Evolutionary conservation across 2,888 invertebrate species (phyloP).

Genomic region (Tetanocera ferruginea): DNA sequence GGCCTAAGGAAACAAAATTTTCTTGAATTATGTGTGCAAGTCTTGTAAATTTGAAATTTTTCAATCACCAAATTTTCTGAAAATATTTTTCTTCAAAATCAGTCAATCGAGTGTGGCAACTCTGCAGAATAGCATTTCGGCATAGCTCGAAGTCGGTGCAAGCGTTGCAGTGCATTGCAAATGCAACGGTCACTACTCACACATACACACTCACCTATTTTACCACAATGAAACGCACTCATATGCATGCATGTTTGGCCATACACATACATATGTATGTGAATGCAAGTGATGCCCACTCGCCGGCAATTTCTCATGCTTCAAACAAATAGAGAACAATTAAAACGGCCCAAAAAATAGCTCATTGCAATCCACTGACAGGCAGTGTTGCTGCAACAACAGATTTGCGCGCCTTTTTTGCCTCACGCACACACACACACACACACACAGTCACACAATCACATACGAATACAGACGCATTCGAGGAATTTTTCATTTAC

Average conservation of each 20-base stretch:
- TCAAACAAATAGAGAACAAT: not conserved
- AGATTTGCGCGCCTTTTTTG: not conserved
- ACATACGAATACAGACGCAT: not conserved
- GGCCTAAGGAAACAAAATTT: not conserved
- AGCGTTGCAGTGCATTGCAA: constrained; percentile 17
- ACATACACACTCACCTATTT: not conserved
- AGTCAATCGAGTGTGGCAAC: not conserved
- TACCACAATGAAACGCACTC: not conserved
- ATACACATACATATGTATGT: not conserved
- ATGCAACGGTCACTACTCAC: not conserved
- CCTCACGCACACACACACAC: not conserved
- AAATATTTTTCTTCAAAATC: not conserved
- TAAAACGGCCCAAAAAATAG: constrained; percentile 3
- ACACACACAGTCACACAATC: not conserved
- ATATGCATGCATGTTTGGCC: not conserved
- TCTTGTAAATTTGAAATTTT: too few species aligned
- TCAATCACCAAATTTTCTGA: too few species aligned
- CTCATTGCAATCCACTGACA: not conserved
- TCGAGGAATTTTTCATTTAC: not conserved
- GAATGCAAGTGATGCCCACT: not conserved
- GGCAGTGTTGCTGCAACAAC: not conserved
- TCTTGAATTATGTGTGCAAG: not conserved
- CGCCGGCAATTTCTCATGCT: not conserved
- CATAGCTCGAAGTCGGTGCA: not conserved
- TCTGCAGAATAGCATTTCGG: not conserved